Evolutionary conservation across 2,888 invertebrate species (phyloP), one percentile per base, ranked within the genome.

Genomic region (Sminthurides aquaticus): DNA sequence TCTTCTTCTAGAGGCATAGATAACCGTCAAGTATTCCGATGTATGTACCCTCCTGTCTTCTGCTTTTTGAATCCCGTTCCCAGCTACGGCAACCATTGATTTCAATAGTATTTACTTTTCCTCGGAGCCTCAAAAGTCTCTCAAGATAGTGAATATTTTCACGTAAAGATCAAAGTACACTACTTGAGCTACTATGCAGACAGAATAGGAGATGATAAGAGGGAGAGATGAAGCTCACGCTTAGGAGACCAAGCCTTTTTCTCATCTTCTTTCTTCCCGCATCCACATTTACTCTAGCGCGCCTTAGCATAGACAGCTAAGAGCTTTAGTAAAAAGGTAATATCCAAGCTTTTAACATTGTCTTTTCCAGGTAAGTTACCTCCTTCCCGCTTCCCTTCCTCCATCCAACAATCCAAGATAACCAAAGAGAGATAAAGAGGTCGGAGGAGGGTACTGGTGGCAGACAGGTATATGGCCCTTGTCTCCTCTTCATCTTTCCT

Each of bases 121-220:
- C 8, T 11, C 43, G 43, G n/a, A n/a, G n/a, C n/a, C n/a, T n/a
- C n/a, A n/a, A n/a, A n/a, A n/a, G n/a, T n/a, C n/a, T n/a, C n/a
- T n/a, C n/a, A n/a, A n/a, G n/a, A n/a, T n/a, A n/a, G 5, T 34
- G 43, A 52, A 52, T 52, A 52, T 22, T 52, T 52, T 52, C 52
- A 52, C 52, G 52, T 52, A 52, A 22, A 52, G 52, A 52, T 52
- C 52, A 52, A 52, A 52, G 52, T 52, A 52, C 52, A 52, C 52
- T 34, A 34, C 43, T 34, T 34, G 43, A 34, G 15, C 15, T 15
- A 5, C 43, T 34, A 11, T 5, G 43, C 15, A 34, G 5, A 34
- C 43, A 34, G 15, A 5, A 5, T 11, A 34, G 43, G 43, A 34
- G 43, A 11, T 34, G n/a, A n/a, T 34, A 5, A 34, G 43, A 15